Percentiles rank a stretch among this genome's conserved stretches.
Conservation (phyloP, 2,797 vertebrate genomes). For the Muraenolepis orangiensis region DNA sequence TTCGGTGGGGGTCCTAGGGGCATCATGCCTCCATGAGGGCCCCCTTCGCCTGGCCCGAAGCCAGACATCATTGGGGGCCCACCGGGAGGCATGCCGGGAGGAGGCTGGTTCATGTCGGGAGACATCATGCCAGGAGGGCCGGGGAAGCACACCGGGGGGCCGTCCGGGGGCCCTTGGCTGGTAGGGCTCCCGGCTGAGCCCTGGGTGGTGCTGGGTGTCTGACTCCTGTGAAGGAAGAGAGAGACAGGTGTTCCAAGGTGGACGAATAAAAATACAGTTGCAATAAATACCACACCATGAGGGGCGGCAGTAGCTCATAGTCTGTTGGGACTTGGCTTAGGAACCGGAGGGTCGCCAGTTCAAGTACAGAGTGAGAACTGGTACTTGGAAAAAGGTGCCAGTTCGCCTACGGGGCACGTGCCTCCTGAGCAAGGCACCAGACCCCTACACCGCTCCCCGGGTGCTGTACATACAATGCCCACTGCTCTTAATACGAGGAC, state of each 20-base stretch:
- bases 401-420: too few relatives aligned
- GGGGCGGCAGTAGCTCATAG: too few relatives aligned
- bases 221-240: conserved; percentile 57
- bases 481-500: too few relatives aligned
- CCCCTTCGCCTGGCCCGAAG: conserved; percentile 75
- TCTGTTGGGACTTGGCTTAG: too few relatives aligned
- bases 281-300: not conserved
- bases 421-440: too few relatives aligned
- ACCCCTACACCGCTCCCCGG: too few relatives aligned
- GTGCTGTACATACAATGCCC: too few relatives aligned
- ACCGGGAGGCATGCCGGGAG: conserved; percentile 77
- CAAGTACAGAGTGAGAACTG: too few relatives aligned
- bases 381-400: too few relatives aligned
- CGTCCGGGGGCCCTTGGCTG: conserved; percentile 65
- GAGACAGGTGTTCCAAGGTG: not conserved
- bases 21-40: conserved; percentile 75
- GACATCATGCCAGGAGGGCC: conserved; percentile 74
- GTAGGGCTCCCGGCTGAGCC: conserved; percentile 55
- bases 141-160: conserved; percentile 74
- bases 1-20: conserved; percentile 77
- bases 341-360: too few relatives aligned
- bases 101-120: conserved; percentile 79
- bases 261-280: not conserved
- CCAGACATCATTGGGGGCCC: conserved; percentile 82
- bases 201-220: conserved; percentile 59